phyloP scores from a whole-genome alignment of 2,888 invertebrate species.

The Agrochola circellaris region DNA sequence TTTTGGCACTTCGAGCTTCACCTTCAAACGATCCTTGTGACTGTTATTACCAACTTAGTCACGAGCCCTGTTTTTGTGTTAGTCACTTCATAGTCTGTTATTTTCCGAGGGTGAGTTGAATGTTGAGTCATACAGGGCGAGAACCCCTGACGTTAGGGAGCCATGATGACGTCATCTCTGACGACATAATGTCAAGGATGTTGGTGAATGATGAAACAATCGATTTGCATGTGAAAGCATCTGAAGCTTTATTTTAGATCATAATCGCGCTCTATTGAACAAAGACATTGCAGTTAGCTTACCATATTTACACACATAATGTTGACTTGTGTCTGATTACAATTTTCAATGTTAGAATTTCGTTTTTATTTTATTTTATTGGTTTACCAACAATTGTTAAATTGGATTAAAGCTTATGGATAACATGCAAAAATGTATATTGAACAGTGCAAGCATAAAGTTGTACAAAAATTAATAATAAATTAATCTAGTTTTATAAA shows the following conservation, averaged over 20 bases:
- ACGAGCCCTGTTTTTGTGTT: conserved; percentile 7
- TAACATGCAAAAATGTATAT: no score
- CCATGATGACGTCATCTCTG: conserved; percentile 41
- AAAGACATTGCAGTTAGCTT: no score
- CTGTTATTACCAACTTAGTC: background rate
- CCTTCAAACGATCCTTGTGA: background rate
- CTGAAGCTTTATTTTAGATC: background rate
- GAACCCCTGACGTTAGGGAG: conserved; percentile 39
- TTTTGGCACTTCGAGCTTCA: background rate
- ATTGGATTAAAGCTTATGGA: no score
- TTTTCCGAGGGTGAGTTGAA: conserved; percentile 24
- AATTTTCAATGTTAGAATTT: no score
- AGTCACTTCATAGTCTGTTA: conserved; percentile 25
- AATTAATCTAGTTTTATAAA: no score
- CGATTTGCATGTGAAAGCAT: background rate
- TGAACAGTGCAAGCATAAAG: no score
- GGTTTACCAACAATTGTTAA: no score
- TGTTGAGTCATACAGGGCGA: conserved; percentile 48
- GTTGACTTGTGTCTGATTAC: no score
- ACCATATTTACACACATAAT: no score
- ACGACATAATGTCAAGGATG: conserved; percentile 20
- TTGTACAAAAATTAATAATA: no score
- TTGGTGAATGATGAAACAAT: conserved; percentile 18
- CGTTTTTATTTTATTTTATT: no score
- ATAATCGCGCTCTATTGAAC: background rate